A percentile compares a stretch with the other conserved stretches of the same genome.
Evolutionary conservation across 2,113 vertebrate genomes (phyloP).

Genomic region (Amazona guildingii): DNA sequence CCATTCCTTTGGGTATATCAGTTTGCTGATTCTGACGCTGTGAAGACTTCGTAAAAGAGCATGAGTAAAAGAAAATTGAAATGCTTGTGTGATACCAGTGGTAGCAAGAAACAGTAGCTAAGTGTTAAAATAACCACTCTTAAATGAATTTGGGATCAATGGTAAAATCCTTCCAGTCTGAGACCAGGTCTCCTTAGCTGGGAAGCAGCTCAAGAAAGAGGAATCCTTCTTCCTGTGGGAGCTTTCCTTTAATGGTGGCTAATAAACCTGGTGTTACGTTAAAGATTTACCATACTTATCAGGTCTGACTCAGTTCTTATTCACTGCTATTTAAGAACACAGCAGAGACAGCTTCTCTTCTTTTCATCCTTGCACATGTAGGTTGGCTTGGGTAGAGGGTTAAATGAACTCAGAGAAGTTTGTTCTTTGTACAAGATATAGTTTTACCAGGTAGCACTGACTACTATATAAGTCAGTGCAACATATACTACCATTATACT

Average conservation of each 20-base stretch:
- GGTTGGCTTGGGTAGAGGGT: neutral
- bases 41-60: neutral
- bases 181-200: neutral
- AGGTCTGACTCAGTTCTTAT: conserved; percentile 43
- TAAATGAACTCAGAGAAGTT: neutral
- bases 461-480: neutral
- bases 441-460: neutral
- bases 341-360: neutral
- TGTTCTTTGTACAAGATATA: neutral
- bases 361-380: neutral
- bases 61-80: neutral
- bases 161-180: neutral
- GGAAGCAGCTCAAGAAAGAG: neutral
- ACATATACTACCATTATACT: neutral
- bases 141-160: neutral
- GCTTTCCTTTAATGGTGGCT: neutral
- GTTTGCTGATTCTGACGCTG: neutral
- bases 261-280: neutral
- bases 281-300: conserved; percentile 19
- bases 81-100: neutral
- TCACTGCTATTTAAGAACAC: neutral
- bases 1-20: neutral
- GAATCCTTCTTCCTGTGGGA: neutral
- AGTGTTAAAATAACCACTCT: neutral
- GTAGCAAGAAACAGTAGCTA: neutral